Percentiles rank a stretch among this genome's conserved stretches.
Evolutionary conservation across 2,797 vertebrate species (phyloP).

Genomic region (Poecile montanus): DNA sequence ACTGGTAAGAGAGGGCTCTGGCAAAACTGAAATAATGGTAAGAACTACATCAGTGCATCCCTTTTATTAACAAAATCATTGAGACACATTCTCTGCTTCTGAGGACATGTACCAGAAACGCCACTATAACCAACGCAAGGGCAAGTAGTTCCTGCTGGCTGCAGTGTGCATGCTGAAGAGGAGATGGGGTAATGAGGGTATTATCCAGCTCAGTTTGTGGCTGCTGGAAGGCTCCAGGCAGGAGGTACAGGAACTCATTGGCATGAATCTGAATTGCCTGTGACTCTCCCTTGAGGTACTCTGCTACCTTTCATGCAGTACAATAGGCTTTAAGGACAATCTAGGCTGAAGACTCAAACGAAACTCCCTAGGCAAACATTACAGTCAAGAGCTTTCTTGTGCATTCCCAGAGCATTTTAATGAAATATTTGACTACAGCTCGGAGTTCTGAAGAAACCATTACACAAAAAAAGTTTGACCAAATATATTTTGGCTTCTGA

Average conservation of each 20-base stretch:
- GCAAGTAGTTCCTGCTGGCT: not conserved
- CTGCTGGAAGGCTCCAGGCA: not conserved
- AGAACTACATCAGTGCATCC: not conserved
- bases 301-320: conserved; percentile 3
- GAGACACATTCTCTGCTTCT: not conserved
- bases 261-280: not conserved
- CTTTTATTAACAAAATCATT: not conserved
- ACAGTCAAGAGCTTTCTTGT: conserved; percentile 5
- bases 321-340: conserved; percentile 27
- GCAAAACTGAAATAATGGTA: not conserved
- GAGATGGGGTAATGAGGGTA: not conserved
- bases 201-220: not conserved
- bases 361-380: conserved; percentile 6
- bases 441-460: conserved; percentile 24
- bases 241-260: conserved; percentile 2
- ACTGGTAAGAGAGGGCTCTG: not conserved
- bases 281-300: not conserved
- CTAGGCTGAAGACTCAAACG: not conserved
- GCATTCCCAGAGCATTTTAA: not conserved
- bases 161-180: not conserved
- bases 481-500: conserved; percentile 34
- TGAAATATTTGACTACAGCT: conserved; percentile 2
- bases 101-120: not conserved
- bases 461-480: not conserved
- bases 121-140: not conserved